Conservation (phyloP, 2,113 vertebrate genomes). For the Xyliphius kryptos region DNA sequence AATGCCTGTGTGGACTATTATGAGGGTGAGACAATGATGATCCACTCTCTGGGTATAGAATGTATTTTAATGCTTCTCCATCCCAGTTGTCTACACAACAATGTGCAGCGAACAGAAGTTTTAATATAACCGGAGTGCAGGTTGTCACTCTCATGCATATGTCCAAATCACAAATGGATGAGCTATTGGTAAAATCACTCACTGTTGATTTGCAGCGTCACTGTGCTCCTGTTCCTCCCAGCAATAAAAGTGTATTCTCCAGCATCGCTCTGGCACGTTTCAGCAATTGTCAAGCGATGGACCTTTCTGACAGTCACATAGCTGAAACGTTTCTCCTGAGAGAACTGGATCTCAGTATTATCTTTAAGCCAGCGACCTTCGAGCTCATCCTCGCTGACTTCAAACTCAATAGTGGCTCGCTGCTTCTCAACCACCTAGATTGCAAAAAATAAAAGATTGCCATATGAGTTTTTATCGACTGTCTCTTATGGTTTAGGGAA, state of each 20-base stretch:
- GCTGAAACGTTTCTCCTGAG: conserved; percentile 72
- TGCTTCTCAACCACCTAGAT: conserved; percentile 78
- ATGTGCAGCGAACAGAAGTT: too few relatives aligned
- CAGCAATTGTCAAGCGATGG: conserved; percentile 77
- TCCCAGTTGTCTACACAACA: too few relatives aligned
- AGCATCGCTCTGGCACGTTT: conserved; percentile 75
- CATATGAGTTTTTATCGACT: too few relatives aligned
- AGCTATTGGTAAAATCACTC: conserved; percentile 41
- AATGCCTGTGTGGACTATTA: too few relatives aligned
- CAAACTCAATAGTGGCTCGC: conserved; percentile 79
- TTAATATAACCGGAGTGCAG: too few relatives aligned
- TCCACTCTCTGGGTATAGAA: too few relatives aligned
- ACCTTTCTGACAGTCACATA: conserved; percentile 75
- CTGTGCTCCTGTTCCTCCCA: conserved; percentile 76
- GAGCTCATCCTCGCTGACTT: conserved; percentile 84
- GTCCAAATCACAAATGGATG: too few relatives aligned
- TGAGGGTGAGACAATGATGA: too few relatives aligned
- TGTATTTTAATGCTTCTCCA: too few relatives aligned
- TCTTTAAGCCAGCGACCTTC: conserved; percentile 82
- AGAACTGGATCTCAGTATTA: conserved; percentile 80
- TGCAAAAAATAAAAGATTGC: background rate
- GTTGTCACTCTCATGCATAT: too few relatives aligned
- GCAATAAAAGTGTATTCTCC: conserved; percentile 83
- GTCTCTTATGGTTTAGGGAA: too few relatives aligned
- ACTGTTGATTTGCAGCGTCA: conserved; percentile 80